These are phyloP conservation scores for Patella depressa DNA, from an alignment of 2,888 invertebrate genomes.

Conservation along the genomic window DNA sequence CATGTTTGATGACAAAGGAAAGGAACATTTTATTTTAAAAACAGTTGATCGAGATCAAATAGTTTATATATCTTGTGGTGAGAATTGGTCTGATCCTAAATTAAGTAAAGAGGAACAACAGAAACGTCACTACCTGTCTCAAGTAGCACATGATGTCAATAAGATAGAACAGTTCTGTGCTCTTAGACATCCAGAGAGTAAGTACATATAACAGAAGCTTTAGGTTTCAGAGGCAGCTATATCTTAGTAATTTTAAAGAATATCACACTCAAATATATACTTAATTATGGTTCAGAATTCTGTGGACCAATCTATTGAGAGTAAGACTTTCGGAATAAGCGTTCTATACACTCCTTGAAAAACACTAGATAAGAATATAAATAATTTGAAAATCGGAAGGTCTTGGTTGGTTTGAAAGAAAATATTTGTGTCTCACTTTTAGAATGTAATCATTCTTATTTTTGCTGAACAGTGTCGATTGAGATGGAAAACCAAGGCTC, in stretches of 20 bases:
- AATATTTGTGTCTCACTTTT: no score
- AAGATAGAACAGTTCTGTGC: slow-evolving; percentile 68
- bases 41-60: slow-evolving; percentile 64
- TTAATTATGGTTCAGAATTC: not conserved
- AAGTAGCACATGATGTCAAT: slow-evolving; percentile 66
- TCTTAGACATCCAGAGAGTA: slow-evolving; percentile 65
- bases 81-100: slow-evolving; percentile 68
- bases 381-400: no score
- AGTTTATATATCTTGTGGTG: slow-evolving; percentile 69
- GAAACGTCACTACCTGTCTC: slow-evolving; percentile 64
- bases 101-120: slow-evolving; percentile 68
- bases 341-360: not conserved
- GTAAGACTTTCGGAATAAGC: not conserved
- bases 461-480: no score
- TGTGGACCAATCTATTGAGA: not conserved
- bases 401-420: no score
- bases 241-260: no score
- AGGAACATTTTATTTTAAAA: slow-evolving; percentile 66
- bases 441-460: no score
- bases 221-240: no score
- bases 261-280: not conserved
- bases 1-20: slow-evolving; percentile 67
- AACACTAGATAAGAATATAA: no score
- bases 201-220: slow-evolving; percentile 27
- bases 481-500: no score